Percentiles rank a stretch among this genome's conserved stretches.
Evolutionary conservation across 2,888 invertebrate species (phyloP).

Genomic region (Latheticus oryzae): DNA sequence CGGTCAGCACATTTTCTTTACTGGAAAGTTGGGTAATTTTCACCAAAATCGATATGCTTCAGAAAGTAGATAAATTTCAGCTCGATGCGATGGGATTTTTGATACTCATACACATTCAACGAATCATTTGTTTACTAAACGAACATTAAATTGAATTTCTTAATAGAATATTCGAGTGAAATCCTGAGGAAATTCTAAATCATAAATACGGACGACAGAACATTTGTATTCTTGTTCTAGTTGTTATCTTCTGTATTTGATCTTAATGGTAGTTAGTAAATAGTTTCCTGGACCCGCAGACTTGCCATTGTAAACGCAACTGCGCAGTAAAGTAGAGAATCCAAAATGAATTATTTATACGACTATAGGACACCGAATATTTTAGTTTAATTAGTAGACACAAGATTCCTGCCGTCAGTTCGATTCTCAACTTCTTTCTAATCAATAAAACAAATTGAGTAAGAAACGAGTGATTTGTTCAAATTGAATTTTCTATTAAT

Average conservation of each 20-base stretch:
- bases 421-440: no score
- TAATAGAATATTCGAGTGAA: slow-evolving; percentile 38
- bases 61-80: slow-evolving; percentile 25
- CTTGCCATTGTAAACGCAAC: slow-evolving; percentile 49
- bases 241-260: slow-evolving; percentile 60
- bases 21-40: slow-evolving; percentile 29
- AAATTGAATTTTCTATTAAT: no score
- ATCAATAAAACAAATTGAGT: no score
- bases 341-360: slow-evolving; percentile 59
- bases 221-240: slow-evolving; percentile 60
- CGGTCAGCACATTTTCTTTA: slow-evolving; percentile 33
- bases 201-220: slow-evolving; percentile 49
- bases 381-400: slow-evolving; percentile 53
- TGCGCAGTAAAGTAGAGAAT: slow-evolving; percentile 53
- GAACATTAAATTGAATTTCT: not conserved
- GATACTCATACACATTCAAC: slow-evolving; percentile 9
- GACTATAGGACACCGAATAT: slow-evolving; percentile 52
- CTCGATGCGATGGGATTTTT: slow-evolving; percentile 15
- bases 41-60: slow-evolving; percentile 12
- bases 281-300: slow-evolving; percentile 56
- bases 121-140: slow-evolving; percentile 7
- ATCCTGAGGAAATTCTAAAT: slow-evolving; percentile 46
- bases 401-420: no score
- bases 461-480: no score
- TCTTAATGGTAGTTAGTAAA: slow-evolving; percentile 64